These are phyloP conservation scores for Agrochola macilenta DNA, from an alignment of 2,888 invertebrate genomes.

Conservation along the genomic window DNA sequence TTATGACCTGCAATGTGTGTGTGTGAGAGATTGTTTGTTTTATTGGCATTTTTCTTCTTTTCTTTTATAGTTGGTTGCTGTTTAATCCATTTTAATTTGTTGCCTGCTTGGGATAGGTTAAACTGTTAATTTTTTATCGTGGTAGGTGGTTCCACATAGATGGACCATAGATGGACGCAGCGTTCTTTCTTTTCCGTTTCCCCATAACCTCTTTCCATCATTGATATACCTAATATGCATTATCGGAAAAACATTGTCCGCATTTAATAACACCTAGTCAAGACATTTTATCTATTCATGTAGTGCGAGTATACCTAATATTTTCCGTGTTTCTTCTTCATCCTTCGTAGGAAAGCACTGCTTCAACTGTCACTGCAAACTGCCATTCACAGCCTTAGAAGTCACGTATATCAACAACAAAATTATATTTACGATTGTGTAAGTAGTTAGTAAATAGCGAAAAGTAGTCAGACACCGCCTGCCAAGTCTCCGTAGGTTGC, in stretches of 20 bases:
- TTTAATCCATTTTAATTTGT: background rate
- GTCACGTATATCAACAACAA: slow-evolving; percentile 51
- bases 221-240: too few species aligned
- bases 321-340: background rate
- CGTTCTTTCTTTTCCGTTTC: background rate
- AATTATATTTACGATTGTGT: slow-evolving; percentile 45
- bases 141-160: background rate
- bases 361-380: background rate
- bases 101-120: background rate
- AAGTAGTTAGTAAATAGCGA: slow-evolving; percentile 52
- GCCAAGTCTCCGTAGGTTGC: slow-evolving; percentile 50
- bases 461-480: slow-evolving; percentile 49
- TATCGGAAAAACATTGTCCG: background rate
- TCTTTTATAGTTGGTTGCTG: slow-evolving; percentile 31
- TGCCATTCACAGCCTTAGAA: slow-evolving; percentile 18
- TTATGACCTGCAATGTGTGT: slow-evolving; percentile 29
- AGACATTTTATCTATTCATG: background rate
- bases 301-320: background rate
- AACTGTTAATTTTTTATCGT: background rate
- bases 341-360: background rate
- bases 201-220: background rate
- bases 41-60: slow-evolving; percentile 11
- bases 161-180: background rate
- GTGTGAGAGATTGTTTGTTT: slow-evolving; percentile 28
- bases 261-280: background rate